A percentile compares a stretch with the other conserved stretches of the same genome.
Evolutionary conservation across 2,797 vertebrate genomes (phyloP).

Genomic region (Sphaeramia orbicularis): DNA sequence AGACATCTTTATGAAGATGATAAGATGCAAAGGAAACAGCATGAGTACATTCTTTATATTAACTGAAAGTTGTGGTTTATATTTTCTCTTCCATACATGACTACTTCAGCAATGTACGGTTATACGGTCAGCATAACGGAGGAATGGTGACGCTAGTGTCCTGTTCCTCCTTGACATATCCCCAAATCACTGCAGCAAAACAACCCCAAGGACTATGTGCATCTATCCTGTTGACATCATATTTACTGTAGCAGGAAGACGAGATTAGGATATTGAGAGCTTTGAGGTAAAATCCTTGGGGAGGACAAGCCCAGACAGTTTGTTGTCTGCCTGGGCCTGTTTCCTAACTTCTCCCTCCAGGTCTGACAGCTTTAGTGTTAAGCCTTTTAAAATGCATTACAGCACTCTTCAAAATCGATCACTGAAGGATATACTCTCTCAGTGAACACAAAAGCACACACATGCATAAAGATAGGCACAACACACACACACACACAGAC

Average conservation of each 20-base stretch:
- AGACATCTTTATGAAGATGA: too few relatives aligned
- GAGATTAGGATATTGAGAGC: slow-evolving; percentile 18
- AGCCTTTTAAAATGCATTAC: slow-evolving; percentile 68
- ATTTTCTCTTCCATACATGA: slow-evolving; percentile 9
- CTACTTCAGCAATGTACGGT: slow-evolving; percentile 7
- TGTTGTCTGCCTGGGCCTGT: slow-evolving; percentile 19
- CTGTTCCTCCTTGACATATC: slow-evolving; percentile 15
- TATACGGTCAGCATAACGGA: slow-evolving; percentile 20
- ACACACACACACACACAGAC: slow-evolving; percentile 7
- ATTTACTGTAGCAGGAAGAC: slow-evolving; percentile 29
- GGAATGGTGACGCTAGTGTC: slow-evolving; percentile 2
- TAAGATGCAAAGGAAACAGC: too few relatives aligned
- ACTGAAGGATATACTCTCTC: slow-evolving; percentile 38
- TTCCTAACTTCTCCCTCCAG: slow-evolving; percentile 38
- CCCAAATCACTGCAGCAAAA: slow-evolving; percentile 24
- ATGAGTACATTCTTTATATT: slow-evolving; percentile 6
- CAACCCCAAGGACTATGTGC: neutral
- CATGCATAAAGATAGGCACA: neutral
- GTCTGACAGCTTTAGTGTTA: slow-evolving; percentile 52
- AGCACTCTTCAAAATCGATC: slow-evolving; percentile 62
- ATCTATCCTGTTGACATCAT: slow-evolving; percentile 33
- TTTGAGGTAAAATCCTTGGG: slow-evolving; percentile 28
- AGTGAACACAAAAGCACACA: slow-evolving; percentile 3
- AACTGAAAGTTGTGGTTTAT: slow-evolving; percentile 19
- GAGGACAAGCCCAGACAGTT: slow-evolving; percentile 34